Evolutionary conservation across 2,797 vertebrate genomes (phyloP).

Genomic region (Bradypodion ventrale): DNA sequence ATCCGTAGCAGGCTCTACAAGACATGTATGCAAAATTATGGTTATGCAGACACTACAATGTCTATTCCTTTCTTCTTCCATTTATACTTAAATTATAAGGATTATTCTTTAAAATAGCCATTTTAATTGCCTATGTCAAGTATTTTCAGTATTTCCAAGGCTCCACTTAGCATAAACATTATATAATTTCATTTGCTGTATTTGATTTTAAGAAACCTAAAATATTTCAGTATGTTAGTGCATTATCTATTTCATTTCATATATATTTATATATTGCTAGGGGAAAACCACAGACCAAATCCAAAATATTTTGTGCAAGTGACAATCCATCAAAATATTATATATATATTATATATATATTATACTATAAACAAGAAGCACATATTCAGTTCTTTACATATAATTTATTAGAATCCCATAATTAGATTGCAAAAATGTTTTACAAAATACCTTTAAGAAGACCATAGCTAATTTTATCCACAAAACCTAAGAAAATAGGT

Average conservation of each 20-base stretch:
- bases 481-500: neutral
- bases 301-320: neutral
- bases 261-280: slow-evolving; percentile 5
- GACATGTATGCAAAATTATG: slow-evolving; percentile 48
- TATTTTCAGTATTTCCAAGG: neutral
- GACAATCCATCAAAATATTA: neutral
- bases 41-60: neutral
- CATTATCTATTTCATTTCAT: neutral
- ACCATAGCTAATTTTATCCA: neutral
- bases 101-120: neutral
- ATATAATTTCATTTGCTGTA: neutral
- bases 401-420: neutral
- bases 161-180: neutral
- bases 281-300: neutral
- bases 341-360: neutral
- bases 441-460: neutral
- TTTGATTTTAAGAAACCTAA: slow-evolving; percentile 6
- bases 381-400: neutral
- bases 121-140: neutral
- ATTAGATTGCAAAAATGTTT: neutral
- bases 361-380: neutral
- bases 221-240: neutral
- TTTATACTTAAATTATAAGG: neutral
- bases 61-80: neutral
- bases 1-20: slow-evolving; percentile 87